These are phyloP conservation scores for Sterna hirundo DNA, from an alignment of 2,113 vertebrate genomes.

Conservation along the genomic window DNA sequence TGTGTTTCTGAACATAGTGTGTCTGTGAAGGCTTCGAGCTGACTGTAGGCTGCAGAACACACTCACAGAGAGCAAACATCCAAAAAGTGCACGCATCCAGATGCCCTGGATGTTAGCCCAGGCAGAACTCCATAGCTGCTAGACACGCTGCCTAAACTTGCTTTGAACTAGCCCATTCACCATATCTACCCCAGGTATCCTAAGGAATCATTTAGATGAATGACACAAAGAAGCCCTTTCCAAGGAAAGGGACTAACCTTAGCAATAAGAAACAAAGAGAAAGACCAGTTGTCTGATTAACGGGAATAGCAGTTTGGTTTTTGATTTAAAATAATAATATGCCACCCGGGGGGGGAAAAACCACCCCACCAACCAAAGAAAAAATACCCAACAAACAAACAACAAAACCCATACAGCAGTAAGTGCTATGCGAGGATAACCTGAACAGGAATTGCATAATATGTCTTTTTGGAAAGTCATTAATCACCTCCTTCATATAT, in stretches of 20 bases:
- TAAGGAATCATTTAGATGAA: not conserved
- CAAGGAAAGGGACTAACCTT: not conserved
- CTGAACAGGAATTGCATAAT: not conserved
- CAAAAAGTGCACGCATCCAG: not conserved
- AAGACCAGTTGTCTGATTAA: not conserved
- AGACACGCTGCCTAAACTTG: not conserved
- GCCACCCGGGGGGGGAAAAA: not conserved
- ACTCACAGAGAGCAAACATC: no score
- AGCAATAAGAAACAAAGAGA: not conserved
- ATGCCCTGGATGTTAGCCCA: not conserved
- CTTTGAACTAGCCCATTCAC: not conserved
- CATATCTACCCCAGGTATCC: no score
- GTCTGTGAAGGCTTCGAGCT: not conserved
- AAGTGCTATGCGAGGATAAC: not conserved
- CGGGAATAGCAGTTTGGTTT: not conserved
- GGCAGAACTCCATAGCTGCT: not conserved
- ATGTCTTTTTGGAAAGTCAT: not conserved
- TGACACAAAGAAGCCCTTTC: not conserved
- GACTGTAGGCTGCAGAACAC: not conserved
- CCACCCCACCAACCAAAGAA: not conserved
- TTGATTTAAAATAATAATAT: not conserved
- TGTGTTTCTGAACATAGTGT: not conserved
- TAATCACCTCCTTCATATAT: not conserved
- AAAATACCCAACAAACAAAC: not conserved
- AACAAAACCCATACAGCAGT: not conserved